Conservation (phyloP, 1,140 invertebrate genomes). For the Hormaphis cornu region DNA sequence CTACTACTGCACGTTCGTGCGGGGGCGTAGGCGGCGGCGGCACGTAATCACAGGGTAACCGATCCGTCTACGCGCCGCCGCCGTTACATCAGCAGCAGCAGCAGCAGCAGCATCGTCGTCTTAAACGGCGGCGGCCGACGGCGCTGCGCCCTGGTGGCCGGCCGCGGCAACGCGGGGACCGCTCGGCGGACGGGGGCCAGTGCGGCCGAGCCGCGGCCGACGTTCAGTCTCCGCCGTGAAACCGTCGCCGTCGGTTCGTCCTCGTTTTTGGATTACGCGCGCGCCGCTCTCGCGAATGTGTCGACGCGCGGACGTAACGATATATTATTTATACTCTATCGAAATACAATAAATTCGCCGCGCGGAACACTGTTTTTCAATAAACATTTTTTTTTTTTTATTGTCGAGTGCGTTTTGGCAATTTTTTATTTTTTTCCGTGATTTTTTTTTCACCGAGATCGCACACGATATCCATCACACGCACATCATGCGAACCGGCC, state of each 20-base stretch:
- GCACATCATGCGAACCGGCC: background rate
- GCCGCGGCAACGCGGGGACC: background rate
- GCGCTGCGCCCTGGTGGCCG: background rate
- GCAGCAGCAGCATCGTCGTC: too few species aligned
- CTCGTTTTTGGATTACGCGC: background rate
- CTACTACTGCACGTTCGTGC: slow-evolving; percentile 17
- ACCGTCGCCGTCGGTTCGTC: background rate
- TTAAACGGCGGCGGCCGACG: background rate
- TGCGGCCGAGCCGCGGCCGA: background rate
- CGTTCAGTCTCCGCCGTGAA: slow-evolving; percentile 26
- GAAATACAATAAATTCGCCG: too few species aligned
- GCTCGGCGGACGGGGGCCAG: background rate
- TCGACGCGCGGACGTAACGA: slow-evolving; percentile 3
- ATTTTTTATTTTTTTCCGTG: background rate
- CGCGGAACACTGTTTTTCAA: too few species aligned
- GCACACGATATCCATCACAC: background rate
- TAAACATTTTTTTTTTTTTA: background rate
- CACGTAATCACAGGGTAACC: slow-evolving; percentile 19
- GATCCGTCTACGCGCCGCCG: too few species aligned
- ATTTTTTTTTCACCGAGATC: too few species aligned
- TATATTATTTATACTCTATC: too few species aligned
- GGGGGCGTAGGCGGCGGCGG: background rate
- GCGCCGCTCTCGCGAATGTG: slow-evolving; percentile 3
- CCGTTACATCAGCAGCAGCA: too few species aligned
- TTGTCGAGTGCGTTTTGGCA: background rate